phyloP scores from a whole-genome alignment of 2,113 vertebrate species.

The Excalfactoria chinensis region DNA sequence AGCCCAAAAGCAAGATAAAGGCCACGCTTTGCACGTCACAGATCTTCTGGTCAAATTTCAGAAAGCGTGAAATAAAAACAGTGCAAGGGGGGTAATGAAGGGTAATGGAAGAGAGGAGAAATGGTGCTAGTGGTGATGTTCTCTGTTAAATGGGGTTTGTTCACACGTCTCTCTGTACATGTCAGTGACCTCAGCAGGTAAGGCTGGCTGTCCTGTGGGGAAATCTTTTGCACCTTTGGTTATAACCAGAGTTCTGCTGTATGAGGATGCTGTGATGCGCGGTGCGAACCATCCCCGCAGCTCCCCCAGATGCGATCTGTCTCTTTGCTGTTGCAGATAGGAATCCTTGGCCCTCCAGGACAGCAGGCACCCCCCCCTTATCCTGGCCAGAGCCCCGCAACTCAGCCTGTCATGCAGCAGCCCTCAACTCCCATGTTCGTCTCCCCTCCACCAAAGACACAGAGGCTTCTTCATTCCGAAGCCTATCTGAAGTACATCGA shows the following conservation, averaged over 20 bases:
- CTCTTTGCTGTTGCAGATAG: conserved; percentile 76
- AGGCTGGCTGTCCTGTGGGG: neutral
- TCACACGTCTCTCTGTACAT: neutral
- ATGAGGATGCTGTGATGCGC: neutral
- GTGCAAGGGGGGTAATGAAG: neutral
- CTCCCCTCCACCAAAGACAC: conserved; percentile 93
- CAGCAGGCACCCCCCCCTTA: conserved; percentile 93
- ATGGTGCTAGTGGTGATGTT: neutral
- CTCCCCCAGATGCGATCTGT: neutral
- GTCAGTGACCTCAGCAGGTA: neutral
- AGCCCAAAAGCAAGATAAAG: neutral
- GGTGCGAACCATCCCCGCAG: neutral
- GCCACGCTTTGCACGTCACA: neutral
- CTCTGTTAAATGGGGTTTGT: neutral
- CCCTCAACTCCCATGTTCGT: conserved; percentile 96
- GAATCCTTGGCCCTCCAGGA: conserved; percentile 82
- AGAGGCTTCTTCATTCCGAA: conserved; percentile 96
- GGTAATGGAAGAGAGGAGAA: neutral
- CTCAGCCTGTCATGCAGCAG: conserved; percentile 89
- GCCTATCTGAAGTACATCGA: conserved; percentile 97
- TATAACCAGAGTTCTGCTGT: accelerated
- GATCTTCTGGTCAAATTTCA: neutral
- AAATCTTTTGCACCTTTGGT: neutral
- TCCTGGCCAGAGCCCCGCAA: conserved; percentile 86
- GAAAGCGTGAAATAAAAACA: neutral